These are phyloP conservation scores for Mactra quadrangularis DNA, from an alignment of 1,140 invertebrate species.

Conservation along the genomic window DNA sequence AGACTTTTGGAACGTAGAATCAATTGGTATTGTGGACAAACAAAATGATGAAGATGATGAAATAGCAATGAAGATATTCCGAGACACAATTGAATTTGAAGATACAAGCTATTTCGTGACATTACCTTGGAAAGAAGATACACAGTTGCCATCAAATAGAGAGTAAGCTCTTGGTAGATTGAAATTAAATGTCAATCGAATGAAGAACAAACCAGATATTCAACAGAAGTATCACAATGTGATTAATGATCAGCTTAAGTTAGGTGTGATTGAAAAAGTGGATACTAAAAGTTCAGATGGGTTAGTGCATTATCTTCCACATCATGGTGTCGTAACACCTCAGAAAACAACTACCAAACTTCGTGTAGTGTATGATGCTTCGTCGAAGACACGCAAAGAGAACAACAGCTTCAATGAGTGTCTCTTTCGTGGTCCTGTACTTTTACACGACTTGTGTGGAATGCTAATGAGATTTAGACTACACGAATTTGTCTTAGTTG, in stretches of 20 bases:
- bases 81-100: slow-evolving; percentile 22
- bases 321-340: not conserved
- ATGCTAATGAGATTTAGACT: too few species aligned
- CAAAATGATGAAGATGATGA: not conserved
- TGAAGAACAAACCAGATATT: not conserved
- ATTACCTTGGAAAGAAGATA: not conserved
- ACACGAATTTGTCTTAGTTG: too few species aligned
- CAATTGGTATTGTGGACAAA: not conserved
- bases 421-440: too few species aligned
- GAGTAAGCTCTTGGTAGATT: not conserved
- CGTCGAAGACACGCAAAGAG: too few species aligned
- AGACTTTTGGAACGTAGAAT: slow-evolving; percentile 39
- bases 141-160: not conserved
- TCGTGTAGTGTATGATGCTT: too few species aligned
- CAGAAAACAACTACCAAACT: not conserved
- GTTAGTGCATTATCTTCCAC: slow-evolving; percentile 1
- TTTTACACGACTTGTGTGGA: too few species aligned
- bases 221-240: not conserved
- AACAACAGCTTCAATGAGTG: too few species aligned
- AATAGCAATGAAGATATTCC: not conserved
- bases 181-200: not conserved
- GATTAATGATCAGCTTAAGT: not conserved
- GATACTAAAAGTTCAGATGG: too few species aligned
- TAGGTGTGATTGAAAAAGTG: too few species aligned
- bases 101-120: slow-evolving; percentile 8